A percentile compares a stretch with the other conserved stretches of the same genome.
phyloP scores from a whole-genome alignment of 2,888 invertebrate genomes.

The Tryphoninae sp. region DNA sequence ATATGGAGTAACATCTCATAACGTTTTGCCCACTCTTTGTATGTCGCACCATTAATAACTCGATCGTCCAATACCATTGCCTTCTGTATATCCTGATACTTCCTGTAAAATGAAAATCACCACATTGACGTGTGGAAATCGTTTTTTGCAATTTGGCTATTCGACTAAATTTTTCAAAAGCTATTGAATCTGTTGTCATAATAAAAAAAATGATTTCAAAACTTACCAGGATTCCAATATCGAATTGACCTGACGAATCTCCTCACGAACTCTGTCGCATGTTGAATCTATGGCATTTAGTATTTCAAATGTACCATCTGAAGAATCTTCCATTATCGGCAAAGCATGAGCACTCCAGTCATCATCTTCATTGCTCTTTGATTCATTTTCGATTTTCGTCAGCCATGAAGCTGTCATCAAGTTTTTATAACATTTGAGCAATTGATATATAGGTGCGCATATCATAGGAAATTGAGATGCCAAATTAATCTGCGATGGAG shows the following conservation, averaged over 20 bases:
- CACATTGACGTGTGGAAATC: neutral
- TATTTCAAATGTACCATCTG: constrained; percentile 68
- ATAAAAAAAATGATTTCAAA: neutral
- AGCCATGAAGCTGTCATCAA: constrained; percentile 62
- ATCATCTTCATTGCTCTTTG: constrained; percentile 57
- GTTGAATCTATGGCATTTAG: constrained; percentile 66
- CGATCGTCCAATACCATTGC: constrained; percentile 69
- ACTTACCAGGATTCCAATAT: constrained; percentile 71
- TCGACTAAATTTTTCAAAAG: neutral
- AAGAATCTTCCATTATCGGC: constrained; percentile 43
- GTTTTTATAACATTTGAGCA: constrained; percentile 74
- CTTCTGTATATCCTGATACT: constrained; percentile 73
- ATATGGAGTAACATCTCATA: constrained; percentile 73
- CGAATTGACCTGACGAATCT: constrained; percentile 70
- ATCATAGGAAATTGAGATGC: constrained; percentile 72
- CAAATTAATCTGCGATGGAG: constrained; percentile 60
- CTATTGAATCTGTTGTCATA: too few species aligned
- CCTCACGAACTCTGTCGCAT: constrained; percentile 67
- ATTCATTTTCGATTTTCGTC: constrained; percentile 53
- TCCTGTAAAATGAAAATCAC: constrained; percentile 68
- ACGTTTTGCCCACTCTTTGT: constrained; percentile 75
- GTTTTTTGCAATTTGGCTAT: neutral
- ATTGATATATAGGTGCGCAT: constrained; percentile 73
- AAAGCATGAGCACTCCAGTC: constrained; percentile 49
- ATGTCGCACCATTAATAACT: constrained; percentile 72